Conservation (phyloP, 2,888 invertebrate genomes). For the Fissipunctia ypsillon region DNA sequence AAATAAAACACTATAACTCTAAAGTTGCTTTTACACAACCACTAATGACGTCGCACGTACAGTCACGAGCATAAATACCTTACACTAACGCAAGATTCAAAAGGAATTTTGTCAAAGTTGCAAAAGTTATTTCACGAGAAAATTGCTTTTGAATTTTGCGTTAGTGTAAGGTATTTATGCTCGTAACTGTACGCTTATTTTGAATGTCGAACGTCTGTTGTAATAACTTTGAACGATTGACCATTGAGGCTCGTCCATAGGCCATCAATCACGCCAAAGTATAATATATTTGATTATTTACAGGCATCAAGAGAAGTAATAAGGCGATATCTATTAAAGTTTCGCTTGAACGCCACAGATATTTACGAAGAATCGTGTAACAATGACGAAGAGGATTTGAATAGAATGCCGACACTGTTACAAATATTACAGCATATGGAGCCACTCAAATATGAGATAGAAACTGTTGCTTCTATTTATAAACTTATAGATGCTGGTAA, state of each 20-base stretch:
- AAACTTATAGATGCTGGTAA: conserved; percentile 86
- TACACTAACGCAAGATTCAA: too few relatives aligned
- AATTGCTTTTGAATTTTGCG: too few relatives aligned
- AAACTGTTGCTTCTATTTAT: conserved; percentile 89
- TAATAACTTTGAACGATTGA: neutral
- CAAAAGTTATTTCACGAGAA: too few relatives aligned
- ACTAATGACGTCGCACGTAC: too few relatives aligned
- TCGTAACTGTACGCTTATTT: neutral
- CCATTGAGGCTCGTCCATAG: neutral
- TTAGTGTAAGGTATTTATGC: too few relatives aligned
- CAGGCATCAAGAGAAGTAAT: conserved; percentile 92
- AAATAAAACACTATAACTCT: neutral
- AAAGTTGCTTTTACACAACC: neutral
- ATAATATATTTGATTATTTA: conserved; percentile 42
- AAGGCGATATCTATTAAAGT: conserved; percentile 90
- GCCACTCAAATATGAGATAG: conserved; percentile 88
- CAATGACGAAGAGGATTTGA: conserved; percentile 69
- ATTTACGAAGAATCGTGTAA: conserved; percentile 81
- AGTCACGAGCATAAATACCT: too few relatives aligned
- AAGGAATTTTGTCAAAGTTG: too few relatives aligned
- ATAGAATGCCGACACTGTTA: conserved; percentile 84
- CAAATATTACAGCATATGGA: conserved; percentile 85
- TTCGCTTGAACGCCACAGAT: conserved; percentile 87
- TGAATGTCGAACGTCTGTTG: neutral
- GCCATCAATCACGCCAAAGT: neutral